Evolutionary conservation across 2,888 invertebrate species (phyloP).

Genomic region (Leptopilina myrica): DNA sequence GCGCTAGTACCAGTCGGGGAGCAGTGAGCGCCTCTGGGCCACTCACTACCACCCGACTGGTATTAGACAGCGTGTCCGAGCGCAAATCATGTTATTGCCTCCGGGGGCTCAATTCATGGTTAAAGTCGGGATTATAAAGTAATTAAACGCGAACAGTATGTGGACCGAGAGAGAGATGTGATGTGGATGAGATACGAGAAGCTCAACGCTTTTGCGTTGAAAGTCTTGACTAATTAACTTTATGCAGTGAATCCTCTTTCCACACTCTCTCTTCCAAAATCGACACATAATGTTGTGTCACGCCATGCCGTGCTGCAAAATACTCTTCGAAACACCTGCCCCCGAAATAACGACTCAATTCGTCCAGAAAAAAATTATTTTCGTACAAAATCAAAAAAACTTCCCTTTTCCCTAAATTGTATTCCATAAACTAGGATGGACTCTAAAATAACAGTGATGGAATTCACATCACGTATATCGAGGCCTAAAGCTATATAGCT

Average conservation of each 20-base stretch:
- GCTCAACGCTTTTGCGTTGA: constrained; percentile 31
- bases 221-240: constrained; percentile 40
- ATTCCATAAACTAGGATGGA: neutral
- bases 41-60: too few relatives aligned
- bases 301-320: constrained; percentile 34
- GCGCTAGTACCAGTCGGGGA: too few relatives aligned
- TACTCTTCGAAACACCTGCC: constrained; percentile 66
- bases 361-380: constrained; percentile 55
- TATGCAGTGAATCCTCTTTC: constrained; percentile 37
- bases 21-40: too few relatives aligned
- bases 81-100: too few relatives aligned
- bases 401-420: too few relatives aligned
- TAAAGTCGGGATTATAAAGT: constrained; percentile 5
- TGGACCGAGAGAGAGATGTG: constrained; percentile 7
- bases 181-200: constrained; percentile 33
- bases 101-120: too few relatives aligned
- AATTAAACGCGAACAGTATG: constrained; percentile 26
- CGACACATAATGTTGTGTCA: constrained; percentile 36
- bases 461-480: constrained; percentile 39
- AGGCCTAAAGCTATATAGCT: neutral
- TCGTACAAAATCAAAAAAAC: constrained; percentile 57
- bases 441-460: constrained; percentile 34
- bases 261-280: constrained; percentile 3
- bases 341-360: constrained; percentile 73
- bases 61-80: too few relatives aligned